phyloP scores from a whole-genome alignment of 2,888 invertebrate species.

The Pimpla rufipes region DNA sequence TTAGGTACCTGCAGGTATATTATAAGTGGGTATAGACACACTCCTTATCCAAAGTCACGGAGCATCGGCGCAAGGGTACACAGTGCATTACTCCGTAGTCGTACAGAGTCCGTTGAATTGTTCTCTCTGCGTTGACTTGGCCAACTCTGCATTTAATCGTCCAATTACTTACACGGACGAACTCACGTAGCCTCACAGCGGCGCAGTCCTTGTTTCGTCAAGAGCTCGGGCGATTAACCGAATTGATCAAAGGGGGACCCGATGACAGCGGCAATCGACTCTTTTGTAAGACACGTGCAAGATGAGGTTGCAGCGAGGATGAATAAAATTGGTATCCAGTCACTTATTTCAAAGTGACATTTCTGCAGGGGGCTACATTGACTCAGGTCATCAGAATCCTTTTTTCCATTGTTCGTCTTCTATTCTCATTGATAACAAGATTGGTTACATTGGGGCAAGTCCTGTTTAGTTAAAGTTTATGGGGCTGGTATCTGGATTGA shows the following conservation, averaged over 20 bases:
- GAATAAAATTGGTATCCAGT: too few relatives aligned
- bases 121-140: slow-evolving; percentile 14
- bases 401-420: too few relatives aligned
- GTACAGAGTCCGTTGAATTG: slow-evolving; percentile 18
- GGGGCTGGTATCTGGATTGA: too few relatives aligned
- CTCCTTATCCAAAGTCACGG: neutral
- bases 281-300: too few relatives aligned
- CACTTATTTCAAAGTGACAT: too few relatives aligned
- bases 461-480: too few relatives aligned
- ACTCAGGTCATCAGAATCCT: too few relatives aligned
- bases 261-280: too few relatives aligned
- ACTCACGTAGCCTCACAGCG: neutral
- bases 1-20: neutral
- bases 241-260: neutral
- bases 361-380: too few relatives aligned
- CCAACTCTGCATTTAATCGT: slow-evolving; percentile 46
- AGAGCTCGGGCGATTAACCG: neutral
- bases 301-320: too few relatives aligned
- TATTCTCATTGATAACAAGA: too few relatives aligned
- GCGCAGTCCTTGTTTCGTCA: neutral
- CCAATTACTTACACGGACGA: slow-evolving; percentile 27
- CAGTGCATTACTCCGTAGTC: slow-evolving; percentile 8
- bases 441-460: too few relatives aligned
- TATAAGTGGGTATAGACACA: neutral
- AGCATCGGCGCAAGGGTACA: neutral